These are phyloP conservation scores for Spinibarbus caldwelli DNA, from an alignment of 2,797 vertebrate genomes.

Conservation along the genomic window DNA sequence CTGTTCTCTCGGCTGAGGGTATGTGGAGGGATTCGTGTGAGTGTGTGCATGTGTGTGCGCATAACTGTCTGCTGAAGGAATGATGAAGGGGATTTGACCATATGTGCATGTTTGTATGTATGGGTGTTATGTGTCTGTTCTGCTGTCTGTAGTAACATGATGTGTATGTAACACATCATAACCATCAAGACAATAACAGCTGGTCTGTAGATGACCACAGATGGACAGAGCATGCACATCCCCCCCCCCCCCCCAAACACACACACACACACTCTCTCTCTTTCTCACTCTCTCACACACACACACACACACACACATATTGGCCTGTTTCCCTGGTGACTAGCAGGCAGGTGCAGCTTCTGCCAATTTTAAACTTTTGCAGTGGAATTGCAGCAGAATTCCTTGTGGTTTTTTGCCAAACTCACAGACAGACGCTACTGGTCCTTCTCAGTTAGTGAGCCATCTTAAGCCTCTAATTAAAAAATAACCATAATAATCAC, in stretches of 20 bases:
- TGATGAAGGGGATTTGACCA: slow-evolving; percentile 54
- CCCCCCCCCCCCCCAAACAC: too few species aligned
- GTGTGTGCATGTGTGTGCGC: slow-evolving; percentile 20
- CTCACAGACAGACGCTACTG: background rate
- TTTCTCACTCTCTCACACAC: background rate
- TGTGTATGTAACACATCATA: slow-evolving; percentile 50
- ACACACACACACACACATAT: slow-evolving; percentile 1
- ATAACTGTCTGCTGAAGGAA: slow-evolving; percentile 57
- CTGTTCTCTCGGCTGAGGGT: slow-evolving; percentile 18
- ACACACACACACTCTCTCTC: slow-evolving; percentile 1
- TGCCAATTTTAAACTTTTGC: slow-evolving; percentile 47
- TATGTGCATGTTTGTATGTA: slow-evolving; percentile 40
- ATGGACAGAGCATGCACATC: slow-evolving; percentile 50
- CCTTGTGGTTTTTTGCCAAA: slow-evolving; percentile 1
- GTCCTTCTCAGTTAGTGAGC: background rate
- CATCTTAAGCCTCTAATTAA: slow-evolving; percentile 20
- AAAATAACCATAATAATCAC: slow-evolving; percentile 4
- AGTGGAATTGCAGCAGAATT: slow-evolving; percentile 16
- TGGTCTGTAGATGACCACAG: slow-evolving; percentile 51
- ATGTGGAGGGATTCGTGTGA: background rate
- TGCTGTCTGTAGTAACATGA: slow-evolving; percentile 16
- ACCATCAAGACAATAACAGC: slow-evolving; percentile 59
- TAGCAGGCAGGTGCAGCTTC: slow-evolving; percentile 47
- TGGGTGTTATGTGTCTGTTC: slow-evolving; percentile 37
- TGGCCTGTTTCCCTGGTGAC: slow-evolving; percentile 50